A percentile compares a stretch with the other conserved stretches of the same genome.
Evolutionary conservation across 2,888 invertebrate genomes (phyloP).

Genomic region (Catocala sponsa): DNA sequence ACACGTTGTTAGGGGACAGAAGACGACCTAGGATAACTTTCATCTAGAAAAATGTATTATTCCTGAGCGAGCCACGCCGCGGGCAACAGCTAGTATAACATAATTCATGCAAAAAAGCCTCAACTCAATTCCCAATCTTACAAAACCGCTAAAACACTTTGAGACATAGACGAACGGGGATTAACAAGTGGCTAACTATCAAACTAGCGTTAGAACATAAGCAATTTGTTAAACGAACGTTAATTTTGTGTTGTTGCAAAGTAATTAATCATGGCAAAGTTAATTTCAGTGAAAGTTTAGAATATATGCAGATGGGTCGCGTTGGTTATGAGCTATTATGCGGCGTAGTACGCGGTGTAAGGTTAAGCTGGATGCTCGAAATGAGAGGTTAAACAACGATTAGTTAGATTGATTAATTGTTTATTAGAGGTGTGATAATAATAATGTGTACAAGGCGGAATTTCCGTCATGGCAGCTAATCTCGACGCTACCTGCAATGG

Average conservation of each 20-base stretch:
- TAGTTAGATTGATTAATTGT: background rate
- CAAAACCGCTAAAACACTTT: slow-evolving; percentile 16
- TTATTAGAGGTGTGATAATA: background rate
- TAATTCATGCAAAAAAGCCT: no score
- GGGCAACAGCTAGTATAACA: no score
- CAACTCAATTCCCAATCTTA: no score
- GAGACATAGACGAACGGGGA: slow-evolving; percentile 29
- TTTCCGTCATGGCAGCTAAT: no score
- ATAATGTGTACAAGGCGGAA: no score
- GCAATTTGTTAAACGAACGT: slow-evolving; percentile 50
- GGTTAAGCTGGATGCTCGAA: background rate
- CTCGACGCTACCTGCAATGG: no score
- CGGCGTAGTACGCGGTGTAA: background rate
- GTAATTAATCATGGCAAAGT: slow-evolving; percentile 64
- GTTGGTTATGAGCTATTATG: slow-evolving; percentile 8
- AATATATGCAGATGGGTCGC: slow-evolving; percentile 45
- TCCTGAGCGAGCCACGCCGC: no score
- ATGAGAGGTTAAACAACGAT: background rate
- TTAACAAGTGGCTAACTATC: slow-evolving; percentile 28
- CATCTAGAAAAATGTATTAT: no score
- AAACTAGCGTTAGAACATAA: slow-evolving; percentile 39
- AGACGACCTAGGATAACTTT: no score
- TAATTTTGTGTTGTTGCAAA: slow-evolving; percentile 52
- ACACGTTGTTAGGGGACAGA: no score
- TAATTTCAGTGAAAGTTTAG: slow-evolving; percentile 58